Base-by-base conservation (phyloP, 1,140 invertebrate genomes). In the Spodoptera litura region DNA sequence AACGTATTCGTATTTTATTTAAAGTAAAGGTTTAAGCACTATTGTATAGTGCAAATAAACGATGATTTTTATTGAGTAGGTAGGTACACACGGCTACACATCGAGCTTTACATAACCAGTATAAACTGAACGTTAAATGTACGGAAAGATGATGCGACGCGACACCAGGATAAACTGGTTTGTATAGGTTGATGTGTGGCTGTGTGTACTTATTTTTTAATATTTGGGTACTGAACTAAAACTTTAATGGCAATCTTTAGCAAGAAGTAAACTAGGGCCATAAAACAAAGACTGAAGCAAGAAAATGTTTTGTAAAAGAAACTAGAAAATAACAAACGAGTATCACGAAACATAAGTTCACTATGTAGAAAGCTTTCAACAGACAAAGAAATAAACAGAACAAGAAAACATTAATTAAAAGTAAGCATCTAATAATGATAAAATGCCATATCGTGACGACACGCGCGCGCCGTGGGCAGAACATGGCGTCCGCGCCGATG, bases 381-480 rank as follows among this genome's bases (percentile, higher is more conserved):
- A 73, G 8, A n/a, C 2, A 13, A 75, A 75, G 58, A 75, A 51
- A 64, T 35, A 75, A 75, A 53, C 25, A 12, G 38, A 20, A 75
- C 27, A 55, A 25, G 27, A 70, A 31, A 72, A 38, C 49, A 75
- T 75, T 75, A 75, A 75, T 75, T 75, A 75, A 75, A 62, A 75
- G 15, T 75, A 75, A 75, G 27, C 31, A 27, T 62, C 58, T 64
- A 53, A 53, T 75, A 75, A 75, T 75, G 73, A 74, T 61, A 44
- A 74, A 74, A 74, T 25, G 56, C 25, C 49, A 64, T 75, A 53
- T 64, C 58, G 59, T 75, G 49, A 75, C 56, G 56, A 53, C 71
- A 51, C 38, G 71, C 59, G 38, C 73, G 61, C 25, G 53, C 71
- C 78, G 71, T 55, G 68, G 78, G 59, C 78, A 72, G 70, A 64